Evolutionary conservation across 2,113 vertebrate species (phyloP).

Genomic region (Lanius collurio): DNA sequence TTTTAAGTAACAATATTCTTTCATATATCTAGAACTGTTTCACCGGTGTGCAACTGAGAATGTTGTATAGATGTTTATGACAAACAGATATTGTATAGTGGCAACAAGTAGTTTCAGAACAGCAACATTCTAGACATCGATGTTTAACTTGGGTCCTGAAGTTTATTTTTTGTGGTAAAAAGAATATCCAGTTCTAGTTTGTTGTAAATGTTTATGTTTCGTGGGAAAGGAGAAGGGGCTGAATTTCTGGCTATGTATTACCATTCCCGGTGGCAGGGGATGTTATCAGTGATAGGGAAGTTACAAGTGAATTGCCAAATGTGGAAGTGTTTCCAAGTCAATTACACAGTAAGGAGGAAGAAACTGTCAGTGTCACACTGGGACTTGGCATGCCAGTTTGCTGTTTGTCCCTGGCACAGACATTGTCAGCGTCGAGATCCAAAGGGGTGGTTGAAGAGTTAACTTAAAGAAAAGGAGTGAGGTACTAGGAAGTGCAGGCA

Average conservation of each 20-base stretch:
- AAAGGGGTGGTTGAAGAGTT: not conserved
- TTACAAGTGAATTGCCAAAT: not conserved
- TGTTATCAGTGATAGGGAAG: not conserved
- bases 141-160: not conserved
- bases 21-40: not conserved
- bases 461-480: not conserved
- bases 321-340: not conserved
- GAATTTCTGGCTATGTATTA: not conserved
- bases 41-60: not conserved
- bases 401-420: not conserved
- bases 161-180: not conserved
- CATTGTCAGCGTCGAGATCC: fast-evolving
- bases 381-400: fast-evolving
- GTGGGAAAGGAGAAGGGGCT: not conserved
- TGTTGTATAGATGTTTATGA: not conserved
- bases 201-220: not conserved
- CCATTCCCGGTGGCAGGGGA: not conserved
- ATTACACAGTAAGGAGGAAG: not conserved
- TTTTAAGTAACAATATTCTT: not conserved
- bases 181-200: not conserved
- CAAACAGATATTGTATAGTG: not conserved
- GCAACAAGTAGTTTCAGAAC: not conserved
- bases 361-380: fast-evolving
- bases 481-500: not conserved
- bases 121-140: not conserved